Evolutionary conservation across 2,113 vertebrate genomes (phyloP).

Genomic region (Hystrix cristata): DNA sequence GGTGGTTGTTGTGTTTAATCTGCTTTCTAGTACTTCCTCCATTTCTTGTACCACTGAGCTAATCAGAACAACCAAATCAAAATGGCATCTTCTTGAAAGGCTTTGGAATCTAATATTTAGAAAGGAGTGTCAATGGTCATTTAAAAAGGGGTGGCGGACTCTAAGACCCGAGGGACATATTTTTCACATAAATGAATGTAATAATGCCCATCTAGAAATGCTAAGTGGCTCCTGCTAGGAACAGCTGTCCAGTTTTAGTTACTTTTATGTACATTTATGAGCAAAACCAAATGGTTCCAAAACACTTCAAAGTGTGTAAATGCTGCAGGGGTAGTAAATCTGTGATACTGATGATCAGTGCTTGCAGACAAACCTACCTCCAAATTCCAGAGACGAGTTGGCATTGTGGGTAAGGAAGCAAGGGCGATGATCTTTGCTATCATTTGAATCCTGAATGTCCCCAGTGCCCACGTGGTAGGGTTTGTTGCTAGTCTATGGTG

Average conservation of each 20-base stretch:
- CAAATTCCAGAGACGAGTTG: background rate
- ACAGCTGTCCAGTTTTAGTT: background rate
- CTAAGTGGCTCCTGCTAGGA: background rate
- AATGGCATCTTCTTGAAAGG: slow-evolving; percentile 1
- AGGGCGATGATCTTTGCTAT: background rate
- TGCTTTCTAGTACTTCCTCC: background rate
- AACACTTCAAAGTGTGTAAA: background rate
- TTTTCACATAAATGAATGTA: background rate
- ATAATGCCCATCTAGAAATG: background rate
- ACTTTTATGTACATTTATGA: background rate
- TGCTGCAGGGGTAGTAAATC: background rate
- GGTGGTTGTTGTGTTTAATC: background rate
- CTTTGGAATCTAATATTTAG: background rate
- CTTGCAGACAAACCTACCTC: background rate
- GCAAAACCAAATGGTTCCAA: background rate
- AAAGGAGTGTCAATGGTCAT: background rate
- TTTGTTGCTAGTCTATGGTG: background rate
- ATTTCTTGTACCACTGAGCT: slow-evolving; percentile 26
- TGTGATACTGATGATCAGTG: background rate
- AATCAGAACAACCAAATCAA: slow-evolving; percentile 56
- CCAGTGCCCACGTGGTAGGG: background rate
- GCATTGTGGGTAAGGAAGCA: background rate
- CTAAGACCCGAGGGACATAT: background rate
- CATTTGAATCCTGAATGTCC: background rate
- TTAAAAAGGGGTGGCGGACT: background rate